Percentiles rank a stretch among this genome's conserved stretches.
These are phyloP conservation scores for Cryptosula pallasiana DNA, from an alignment of 2,888 invertebrate species.

Conservation along the genomic window DNA sequence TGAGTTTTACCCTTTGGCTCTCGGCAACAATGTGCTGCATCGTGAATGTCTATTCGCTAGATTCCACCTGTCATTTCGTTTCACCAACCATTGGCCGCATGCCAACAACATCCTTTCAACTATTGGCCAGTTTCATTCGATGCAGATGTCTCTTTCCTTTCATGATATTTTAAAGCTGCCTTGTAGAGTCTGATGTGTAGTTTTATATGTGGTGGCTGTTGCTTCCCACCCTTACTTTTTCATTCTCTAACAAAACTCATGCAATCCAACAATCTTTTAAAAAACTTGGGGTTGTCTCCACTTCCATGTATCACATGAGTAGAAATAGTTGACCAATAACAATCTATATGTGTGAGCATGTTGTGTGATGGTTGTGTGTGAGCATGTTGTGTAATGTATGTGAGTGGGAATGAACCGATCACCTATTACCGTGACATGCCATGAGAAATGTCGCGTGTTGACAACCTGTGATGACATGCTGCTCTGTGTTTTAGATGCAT, in stretches of 20 bases:
- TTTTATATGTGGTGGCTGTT: no score
- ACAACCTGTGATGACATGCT: background rate
- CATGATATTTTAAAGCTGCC: no score
- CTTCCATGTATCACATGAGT: no score
- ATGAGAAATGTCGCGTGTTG: background rate
- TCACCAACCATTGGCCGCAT: background rate
- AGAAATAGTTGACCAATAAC: no score
- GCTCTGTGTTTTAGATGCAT: conserved; percentile 14
- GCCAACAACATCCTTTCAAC: no score
- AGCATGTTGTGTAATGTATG: background rate
- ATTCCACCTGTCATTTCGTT: conserved; percentile 23
- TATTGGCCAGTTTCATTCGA: no score
- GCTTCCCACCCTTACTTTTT: no score
- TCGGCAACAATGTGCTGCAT: background rate
- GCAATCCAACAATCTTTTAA: no score
- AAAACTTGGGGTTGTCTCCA: no score
- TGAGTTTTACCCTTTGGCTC: background rate
- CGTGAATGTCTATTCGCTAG: background rate
- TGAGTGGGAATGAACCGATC: background rate
- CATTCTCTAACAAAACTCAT: no score
- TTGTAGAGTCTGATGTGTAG: no score
- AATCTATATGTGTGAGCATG: background rate
- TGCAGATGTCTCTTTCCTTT: no score
- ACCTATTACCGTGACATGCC: background rate
- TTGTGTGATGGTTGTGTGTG: background rate